Base-by-base conservation (phyloP, 92 coral and sea anemone genomes). In the Metridium senile region DNA sequence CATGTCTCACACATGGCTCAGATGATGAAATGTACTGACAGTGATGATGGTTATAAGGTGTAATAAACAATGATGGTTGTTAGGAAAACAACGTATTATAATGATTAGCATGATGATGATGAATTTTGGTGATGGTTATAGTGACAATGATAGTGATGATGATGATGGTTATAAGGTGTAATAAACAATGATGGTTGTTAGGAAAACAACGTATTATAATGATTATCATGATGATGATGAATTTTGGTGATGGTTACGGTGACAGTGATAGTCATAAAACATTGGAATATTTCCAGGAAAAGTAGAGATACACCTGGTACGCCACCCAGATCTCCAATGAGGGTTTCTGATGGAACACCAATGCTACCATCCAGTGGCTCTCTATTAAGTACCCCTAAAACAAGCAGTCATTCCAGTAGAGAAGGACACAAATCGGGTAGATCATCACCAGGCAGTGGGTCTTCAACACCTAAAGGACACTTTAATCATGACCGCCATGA, bases 381-480 rank as follows among this genome's bases (percentile, higher is more conserved):
- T 10, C 72, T 78, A 27, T 74, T 74, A 22, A 64, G 72, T 34
- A 81, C 75, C 32, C 80, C 90, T 47, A 78, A 68, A 4, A 82
- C 83, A 73, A 75, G 69, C 19, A 88, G 77, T 33, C 78, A 79
- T 18, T 78, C 85, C 11, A 76, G 87, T 33, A 72, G 79, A 2
- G 89, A 78, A 30, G 27, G 73, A 66, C 54, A 77, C 46, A 64
- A 76, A 25, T 78, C 93, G 0, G 93, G 86, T 2, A 80, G 91
- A 7, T 91, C 93, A 0, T 71, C 78, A 8, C 91, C 86, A 57
- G 85, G 86, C 33, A 91, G 93, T 77, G 97, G 93, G 16, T 23
- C 76, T 0, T 57, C 87, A 0, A 91, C 97, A 2, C 97, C 97
- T 0, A 82, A 68, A 66, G 83, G 85, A 47, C 87, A 74, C 16